A percentile compares a stretch with the other conserved stretches of the same genome.
These are phyloP conservation scores for Neolamprologus caudopunctatus DNA, from an alignment of 2,113 vertebrate genomes.

Conservation along the genomic window DNA sequence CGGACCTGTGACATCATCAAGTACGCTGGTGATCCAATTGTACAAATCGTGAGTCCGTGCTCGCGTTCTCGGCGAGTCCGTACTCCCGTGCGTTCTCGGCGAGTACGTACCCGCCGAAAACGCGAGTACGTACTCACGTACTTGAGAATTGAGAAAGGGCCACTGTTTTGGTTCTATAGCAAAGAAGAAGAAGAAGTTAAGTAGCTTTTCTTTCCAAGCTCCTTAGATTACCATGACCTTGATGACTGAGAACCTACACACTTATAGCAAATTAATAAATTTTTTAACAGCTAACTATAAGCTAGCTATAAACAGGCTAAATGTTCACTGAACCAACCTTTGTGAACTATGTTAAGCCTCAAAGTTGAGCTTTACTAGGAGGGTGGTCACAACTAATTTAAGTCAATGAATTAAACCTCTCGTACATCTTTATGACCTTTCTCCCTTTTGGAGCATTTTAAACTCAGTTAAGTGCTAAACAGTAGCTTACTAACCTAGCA, in stretches of 20 bases:
- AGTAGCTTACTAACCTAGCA: not conserved
- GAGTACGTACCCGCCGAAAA: too few species aligned
- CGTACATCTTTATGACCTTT: not conserved
- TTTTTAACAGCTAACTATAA: not conserved
- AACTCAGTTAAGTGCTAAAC: not conserved
- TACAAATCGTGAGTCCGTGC: too few species aligned
- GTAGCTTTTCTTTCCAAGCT: not conserved
- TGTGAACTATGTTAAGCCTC: not conserved
- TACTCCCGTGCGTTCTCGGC: too few species aligned
- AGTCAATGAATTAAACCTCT: not conserved
- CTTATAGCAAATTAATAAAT: rapidly evolving
- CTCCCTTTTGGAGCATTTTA: not conserved
- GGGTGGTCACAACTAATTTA: not conserved
- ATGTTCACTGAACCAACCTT: not conserved
- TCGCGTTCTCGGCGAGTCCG: too few species aligned
- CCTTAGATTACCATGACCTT: not conserved
- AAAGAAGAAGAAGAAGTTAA: not conserved
- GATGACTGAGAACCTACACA: not conserved
- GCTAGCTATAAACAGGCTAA: not conserved
- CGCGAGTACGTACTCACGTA: too few species aligned
- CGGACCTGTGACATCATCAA: too few species aligned
- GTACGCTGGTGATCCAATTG: too few species aligned
- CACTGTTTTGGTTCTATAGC: not conserved
- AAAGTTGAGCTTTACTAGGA: not conserved
- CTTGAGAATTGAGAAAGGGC: too few species aligned